Evolutionary conservation across 2,113 vertebrate species (phyloP), one percentile per base, ranked within the genome.

Genomic region (Glareola pratincola): DNA sequence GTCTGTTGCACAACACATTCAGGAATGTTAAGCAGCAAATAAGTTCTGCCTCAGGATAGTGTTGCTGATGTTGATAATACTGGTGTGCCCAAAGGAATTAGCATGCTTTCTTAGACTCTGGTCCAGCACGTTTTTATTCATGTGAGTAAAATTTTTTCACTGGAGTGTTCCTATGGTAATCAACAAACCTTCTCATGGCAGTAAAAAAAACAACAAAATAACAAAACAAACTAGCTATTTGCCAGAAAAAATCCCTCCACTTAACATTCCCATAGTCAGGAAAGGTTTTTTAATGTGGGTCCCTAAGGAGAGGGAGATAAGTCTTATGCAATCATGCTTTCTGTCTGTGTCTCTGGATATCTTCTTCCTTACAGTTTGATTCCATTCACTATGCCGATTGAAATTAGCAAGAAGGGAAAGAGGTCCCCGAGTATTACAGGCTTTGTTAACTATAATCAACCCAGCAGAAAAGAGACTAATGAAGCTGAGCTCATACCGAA

Each of bases 31-130:
- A 88, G 36, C 1, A 73, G 41, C 63, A 80, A 92, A 51, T 56
- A 93, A 93, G 37, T 41, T 86, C n/a, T 94, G 89, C 88, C 82
- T 92, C 48, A 36, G 74, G 92, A 51, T 21, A 72, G 23, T 8
- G 43, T 45, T 79, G 90, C 16, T 85, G 48, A 59, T 75, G 59
- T 63, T 62, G 86, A 54, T 74, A 84, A 77, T 18, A 45, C 12
- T 71, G 76, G 6, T 67, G 29, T 66, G 22, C 92, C 63, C 50
- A 48, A 88, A 90, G 59, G 37, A 94, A 66, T 80, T 41, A 62
- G 16, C 45, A 18, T n/a, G n/a, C 26, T 84, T 62, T 47, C 78
- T 69, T 74, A 62, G 34, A 30, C 45, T 69, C 14, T 73, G 20
- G 5, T 80, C 41, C 50, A 84, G 77, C 47, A 93, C 0, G 0